Evolutionary conservation across 2,888 invertebrate genomes (phyloP).

Genomic region (Petrophora chlorosata): DNA sequence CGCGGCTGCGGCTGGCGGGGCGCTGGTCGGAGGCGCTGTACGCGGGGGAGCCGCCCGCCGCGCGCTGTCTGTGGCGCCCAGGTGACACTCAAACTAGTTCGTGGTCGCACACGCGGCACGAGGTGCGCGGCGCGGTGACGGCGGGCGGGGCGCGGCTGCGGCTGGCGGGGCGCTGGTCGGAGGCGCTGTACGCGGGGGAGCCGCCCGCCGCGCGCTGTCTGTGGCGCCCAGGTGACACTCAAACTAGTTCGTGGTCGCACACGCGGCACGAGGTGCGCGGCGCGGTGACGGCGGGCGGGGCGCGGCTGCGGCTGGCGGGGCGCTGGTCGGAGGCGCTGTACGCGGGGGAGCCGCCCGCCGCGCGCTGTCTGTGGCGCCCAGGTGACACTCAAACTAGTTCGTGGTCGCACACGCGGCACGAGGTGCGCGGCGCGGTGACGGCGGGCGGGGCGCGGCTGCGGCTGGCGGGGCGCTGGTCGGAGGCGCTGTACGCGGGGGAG

Average conservation of each 20-base stretch:
- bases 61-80: constrained; percentile 87
- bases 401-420: constrained; percentile 89
- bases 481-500: constrained; percentile 89
- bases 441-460: constrained; percentile 81
- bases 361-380: constrained; percentile 87
- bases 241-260: too few relatives aligned
- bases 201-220: constrained; percentile 88
- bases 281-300: constrained; percentile 82
- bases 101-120: constrained; percentile 89
- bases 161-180: constrained; percentile 92
- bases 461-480: constrained; percentile 92
- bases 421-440: constrained; percentile 88
- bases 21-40: constrained; percentile 93
- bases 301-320: constrained; percentile 86
- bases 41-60: constrained; percentile 88
- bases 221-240: constrained; percentile 79
- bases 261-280: constrained; percentile 91
- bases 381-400: too few relatives aligned
- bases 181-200: constrained; percentile 89
- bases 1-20: constrained; percentile 86
- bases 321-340: constrained; percentile 93
- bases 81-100: too few relatives aligned
- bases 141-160: constrained; percentile 81
- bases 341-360: constrained; percentile 88
- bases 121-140: constrained; percentile 88